Evolutionary conservation across 92 coral and sea anemone species (phyloP).

Genomic region (Porites cylindrica): DNA sequence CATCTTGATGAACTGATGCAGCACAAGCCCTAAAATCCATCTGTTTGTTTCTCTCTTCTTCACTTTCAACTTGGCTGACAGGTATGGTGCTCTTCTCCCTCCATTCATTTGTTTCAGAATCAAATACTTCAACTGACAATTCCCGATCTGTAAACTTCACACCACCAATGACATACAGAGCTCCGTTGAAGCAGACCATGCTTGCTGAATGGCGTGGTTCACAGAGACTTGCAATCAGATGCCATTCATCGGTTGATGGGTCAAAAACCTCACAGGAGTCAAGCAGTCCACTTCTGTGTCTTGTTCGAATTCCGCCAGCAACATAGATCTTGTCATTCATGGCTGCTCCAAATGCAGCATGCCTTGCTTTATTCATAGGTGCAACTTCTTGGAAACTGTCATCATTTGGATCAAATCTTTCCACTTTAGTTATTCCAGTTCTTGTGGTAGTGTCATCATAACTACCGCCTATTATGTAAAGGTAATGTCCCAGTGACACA

Average conservation of each 20-base stretch:
- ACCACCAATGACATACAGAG: neutral
- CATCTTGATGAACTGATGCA: neutral
- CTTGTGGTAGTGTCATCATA: neutral
- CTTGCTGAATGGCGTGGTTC: neutral
- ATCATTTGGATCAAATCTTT: neutral
- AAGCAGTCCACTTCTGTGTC: neutral
- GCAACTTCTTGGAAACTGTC: neutral
- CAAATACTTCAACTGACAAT: conserved; percentile 1
- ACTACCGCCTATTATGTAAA: conserved; percentile 2
- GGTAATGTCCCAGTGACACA: neutral
- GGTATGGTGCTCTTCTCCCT: neutral
- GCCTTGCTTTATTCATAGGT: neutral
- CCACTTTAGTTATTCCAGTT: neutral
- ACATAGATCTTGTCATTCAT: conserved; percentile 14
- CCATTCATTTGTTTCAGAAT: neutral
- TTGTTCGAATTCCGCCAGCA: neutral
- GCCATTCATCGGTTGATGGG: conserved; percentile 9
- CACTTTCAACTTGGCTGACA: neutral
- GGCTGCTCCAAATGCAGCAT: conserved; percentile 15
- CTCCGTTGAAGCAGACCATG: neutral
- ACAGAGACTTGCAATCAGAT: neutral
- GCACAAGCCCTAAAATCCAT: neutral
- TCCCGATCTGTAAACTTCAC: neutral
- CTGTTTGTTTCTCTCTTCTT: neutral
- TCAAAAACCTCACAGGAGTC: neutral